Evolutionary conservation across 2,797 vertebrate genomes (phyloP), one percentile per base, ranked within the genome.

Genomic region (Muscicapa comitata): DNA sequence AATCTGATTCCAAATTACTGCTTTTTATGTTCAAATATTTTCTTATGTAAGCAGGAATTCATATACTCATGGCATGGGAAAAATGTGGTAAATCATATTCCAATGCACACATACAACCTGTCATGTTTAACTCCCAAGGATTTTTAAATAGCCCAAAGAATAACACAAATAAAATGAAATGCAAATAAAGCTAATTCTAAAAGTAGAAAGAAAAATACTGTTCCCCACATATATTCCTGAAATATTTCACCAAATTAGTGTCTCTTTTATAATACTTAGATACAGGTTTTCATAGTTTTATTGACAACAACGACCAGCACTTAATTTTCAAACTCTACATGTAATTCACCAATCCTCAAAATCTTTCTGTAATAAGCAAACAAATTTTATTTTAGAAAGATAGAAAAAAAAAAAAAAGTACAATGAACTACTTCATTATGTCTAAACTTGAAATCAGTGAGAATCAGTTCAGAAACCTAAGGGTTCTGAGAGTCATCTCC

Each of bases 1-100:
- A 94, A 88, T 90, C 93, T 83, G 68, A 97, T 88, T 96, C 88
- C 73, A 95, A 94, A 96, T 86, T 88, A 77, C 76, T 95, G 74
- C 75, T 94, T 96, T 96, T 95, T 93, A 92, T 96, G 85, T 90
- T 96, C 86, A 96, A 94, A 93, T 93, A 96, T 85, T 97, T 96
- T 96, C 83, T 93, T 96, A 86, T 96, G 93, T 87, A 97, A 96
- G 82, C 53, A 95, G 62, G 67, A 93, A 96, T 96, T 90, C 94
- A 94, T 95, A 87, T 55, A 94, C 54, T 85, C 54, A 73, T 91
- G 65, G 80, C 79, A 93, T 95, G 89, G 91, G 82, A 91, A 96
- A 97, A 95, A 92, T 72, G 93, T 48, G 74, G 78, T 53, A 93
- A 97, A 94, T 93, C 51, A 68, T 88, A 95, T 88, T 97, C 91